Base-by-base conservation (phyloP, 1,140 invertebrate species). In the Philotrypesis tridentata region DNA sequence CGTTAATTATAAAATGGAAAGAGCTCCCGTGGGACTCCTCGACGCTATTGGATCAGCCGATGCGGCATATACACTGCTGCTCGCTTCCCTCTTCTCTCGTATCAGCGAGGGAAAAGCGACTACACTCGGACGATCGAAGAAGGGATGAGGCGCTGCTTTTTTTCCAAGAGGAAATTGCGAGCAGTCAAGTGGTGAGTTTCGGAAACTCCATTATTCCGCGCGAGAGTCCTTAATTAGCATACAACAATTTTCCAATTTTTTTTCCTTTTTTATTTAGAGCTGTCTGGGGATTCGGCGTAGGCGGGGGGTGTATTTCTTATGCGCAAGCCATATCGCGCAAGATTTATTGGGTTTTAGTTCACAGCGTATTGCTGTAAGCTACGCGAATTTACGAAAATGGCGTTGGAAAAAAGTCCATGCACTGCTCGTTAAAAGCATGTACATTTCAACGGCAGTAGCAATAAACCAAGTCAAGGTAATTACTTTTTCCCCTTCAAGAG, bases 1-100 rank as follows among this genome's bases (percentile, higher is more conserved):
- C 80, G 83, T 82, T 84, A 82, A 82, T 84, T 82, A 78, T 84
- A 79, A 84, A 82, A 84, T 79, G 75, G 71, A 82, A 84, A 77
- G 79, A 77, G 61, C 68, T 77, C 80, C 80, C 80, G 31, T 25
- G 80, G 65, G 79, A 78, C 71, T 78, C 70, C 40, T 81, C 73
- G 25, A 75, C 40, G 76, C 31, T 83, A 80, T 83, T 76, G 82
- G 73, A 71, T 83, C 37, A 31, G 40, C 9, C 81, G 43, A 31
- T 65, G 29, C 40, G 31, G 27, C 7, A 70, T 70, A 29, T 70
- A 70, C 29, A 65, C 25, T 27, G 33, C 29, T 65, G 63, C 25
- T 17, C 37, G 8, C 37, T 63, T 80, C 61, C 63, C 33, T 61
- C 65, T 43, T 17, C n/a, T 17, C n/a, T 48, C 31, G n/a, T 31